A percentile compares a stretch with the other conserved stretches of the same genome.
Conservation (phyloP, 2,113 vertebrate species). For the Phoenicopterus ruber region DNA sequence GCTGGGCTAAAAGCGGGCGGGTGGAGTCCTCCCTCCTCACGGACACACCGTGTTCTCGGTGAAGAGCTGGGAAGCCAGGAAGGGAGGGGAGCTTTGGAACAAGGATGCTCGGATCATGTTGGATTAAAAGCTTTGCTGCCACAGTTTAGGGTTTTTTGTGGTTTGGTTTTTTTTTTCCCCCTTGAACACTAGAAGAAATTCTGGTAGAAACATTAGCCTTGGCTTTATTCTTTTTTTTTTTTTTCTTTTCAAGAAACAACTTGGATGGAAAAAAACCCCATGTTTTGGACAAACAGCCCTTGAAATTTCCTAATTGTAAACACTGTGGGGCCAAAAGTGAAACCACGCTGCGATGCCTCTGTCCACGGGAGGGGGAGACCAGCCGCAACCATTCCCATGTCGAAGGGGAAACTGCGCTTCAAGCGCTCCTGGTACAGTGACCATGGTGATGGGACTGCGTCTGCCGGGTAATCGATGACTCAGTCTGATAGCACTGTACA, state of each 20-base stretch:
- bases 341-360: accelerated
- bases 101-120: not conserved
- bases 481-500: not conserved
- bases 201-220: not conserved
- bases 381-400: not conserved
- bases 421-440: not conserved
- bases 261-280: not conserved
- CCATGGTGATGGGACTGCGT: not conserved
- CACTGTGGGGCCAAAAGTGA: not conserved
- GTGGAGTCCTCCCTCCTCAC: not conserved
- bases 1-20: accelerated
- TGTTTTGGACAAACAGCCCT: not conserved
- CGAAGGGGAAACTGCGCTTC: not conserved
- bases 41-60: accelerated
- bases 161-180: not conserved
- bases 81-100: constrained; percentile 28
- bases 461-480: not conserved
- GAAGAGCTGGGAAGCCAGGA: not conserved
- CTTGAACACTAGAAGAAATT: not conserved
- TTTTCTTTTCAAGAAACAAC: not conserved
- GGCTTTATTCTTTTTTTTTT: not conserved
- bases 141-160: not conserved
- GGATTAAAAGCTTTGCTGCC: constrained; percentile 50
- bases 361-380: not conserved
- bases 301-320: not conserved